Conservation (phyloP, 1,140 invertebrate species). For the Brachionus rubens region DNA sequence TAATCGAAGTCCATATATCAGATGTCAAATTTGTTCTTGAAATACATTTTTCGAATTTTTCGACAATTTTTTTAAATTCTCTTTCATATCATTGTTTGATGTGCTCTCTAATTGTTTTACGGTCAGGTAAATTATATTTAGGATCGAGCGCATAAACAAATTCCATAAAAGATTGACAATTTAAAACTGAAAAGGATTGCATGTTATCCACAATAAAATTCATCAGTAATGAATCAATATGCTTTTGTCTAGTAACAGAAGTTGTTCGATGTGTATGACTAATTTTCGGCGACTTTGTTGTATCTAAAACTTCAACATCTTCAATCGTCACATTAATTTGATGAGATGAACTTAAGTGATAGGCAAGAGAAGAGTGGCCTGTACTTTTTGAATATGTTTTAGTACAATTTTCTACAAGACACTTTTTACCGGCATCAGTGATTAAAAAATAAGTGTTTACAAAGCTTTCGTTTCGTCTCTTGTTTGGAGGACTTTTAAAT, state of each 20-base stretch:
- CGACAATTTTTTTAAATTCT: constrained; percentile 37
- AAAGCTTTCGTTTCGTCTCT: too few species aligned
- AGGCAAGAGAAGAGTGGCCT: background rate
- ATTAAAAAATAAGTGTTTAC: too few species aligned
- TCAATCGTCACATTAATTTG: background rate
- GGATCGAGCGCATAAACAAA: constrained; percentile 48
- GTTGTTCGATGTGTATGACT: background rate
- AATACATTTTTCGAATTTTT: constrained; percentile 23
- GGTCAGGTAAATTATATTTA: constrained; percentile 48
- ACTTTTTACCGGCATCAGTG: background rate
- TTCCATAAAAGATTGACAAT: constrained; percentile 49
- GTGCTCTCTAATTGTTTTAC: constrained; percentile 48
- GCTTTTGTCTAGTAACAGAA: background rate
- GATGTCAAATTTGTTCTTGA: constrained; percentile 48
- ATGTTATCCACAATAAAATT: constrained; percentile 50
- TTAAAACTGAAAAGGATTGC: constrained; percentile 49
- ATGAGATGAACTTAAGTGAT: background rate
- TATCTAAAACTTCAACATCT: background rate
- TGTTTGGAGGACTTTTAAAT: too few species aligned
- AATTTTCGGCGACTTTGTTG: too few species aligned
- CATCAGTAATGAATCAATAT: background rate
- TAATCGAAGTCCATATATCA: constrained; percentile 50
- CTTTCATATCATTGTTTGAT: constrained; percentile 49
- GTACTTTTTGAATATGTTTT: background rate
- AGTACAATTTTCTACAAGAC: background rate